phyloP scores from a whole-genome alignment of 2,888 invertebrate genomes.

The Acrobasis consociella region DNA sequence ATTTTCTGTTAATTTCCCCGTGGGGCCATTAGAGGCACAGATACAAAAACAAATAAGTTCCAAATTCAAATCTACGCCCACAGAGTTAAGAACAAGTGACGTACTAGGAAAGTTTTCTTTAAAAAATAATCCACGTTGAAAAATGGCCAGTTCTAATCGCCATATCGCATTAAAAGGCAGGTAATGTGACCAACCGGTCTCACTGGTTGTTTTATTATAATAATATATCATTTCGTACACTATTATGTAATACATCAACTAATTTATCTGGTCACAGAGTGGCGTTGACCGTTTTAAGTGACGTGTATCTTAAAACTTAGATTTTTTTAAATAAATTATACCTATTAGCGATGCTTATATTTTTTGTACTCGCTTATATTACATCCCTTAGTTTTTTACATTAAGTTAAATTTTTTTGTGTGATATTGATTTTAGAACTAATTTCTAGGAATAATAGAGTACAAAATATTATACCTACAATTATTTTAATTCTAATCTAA shows the following conservation, averaged over 20 bases:
- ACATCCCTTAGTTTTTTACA: too few species aligned
- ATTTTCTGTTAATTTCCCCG: slow-evolving; percentile 53
- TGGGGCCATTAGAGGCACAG: slow-evolving; percentile 52
- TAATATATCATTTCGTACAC: slow-evolving; percentile 71
- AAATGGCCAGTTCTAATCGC: slow-evolving; percentile 70
- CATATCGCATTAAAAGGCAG: slow-evolving; percentile 64
- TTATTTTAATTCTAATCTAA: too few species aligned
- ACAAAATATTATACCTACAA: too few species aligned
- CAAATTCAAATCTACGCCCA: slow-evolving; percentile 62
- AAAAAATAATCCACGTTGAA: slow-evolving; percentile 53
- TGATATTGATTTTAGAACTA: too few species aligned
- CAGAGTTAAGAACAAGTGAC: slow-evolving; percentile 50
- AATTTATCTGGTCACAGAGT: slow-evolving; percentile 70
- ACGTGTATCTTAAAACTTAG: slow-evolving; percentile 38
- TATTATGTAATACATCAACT: slow-evolving; percentile 72
- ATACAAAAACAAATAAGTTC: slow-evolving; percentile 42
- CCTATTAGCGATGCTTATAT: not conserved
- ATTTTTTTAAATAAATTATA: not conserved
- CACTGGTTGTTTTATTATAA: slow-evolving; percentile 55
- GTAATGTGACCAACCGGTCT: slow-evolving; percentile 61
- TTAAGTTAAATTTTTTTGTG: too few species aligned
- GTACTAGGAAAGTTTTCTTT: slow-evolving; percentile 52
- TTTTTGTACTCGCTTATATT: too few species aligned
- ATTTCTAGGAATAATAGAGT: too few species aligned
- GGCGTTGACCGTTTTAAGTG: slow-evolving; percentile 62